Conservation (phyloP, 2,888 invertebrate species). For the Chromoteleia sp. region DNA sequence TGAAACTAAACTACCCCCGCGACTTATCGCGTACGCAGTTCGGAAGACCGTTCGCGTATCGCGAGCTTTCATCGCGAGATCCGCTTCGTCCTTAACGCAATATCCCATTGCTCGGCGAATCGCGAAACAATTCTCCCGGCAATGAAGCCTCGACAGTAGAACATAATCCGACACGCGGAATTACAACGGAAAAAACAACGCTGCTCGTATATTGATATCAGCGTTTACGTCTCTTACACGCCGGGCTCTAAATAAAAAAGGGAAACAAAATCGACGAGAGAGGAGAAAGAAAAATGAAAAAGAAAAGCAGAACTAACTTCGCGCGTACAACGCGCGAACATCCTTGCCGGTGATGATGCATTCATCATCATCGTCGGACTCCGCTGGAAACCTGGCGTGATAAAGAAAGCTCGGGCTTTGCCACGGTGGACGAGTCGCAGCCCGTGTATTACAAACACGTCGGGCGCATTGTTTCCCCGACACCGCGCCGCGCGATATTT, state of each 20-base stretch:
- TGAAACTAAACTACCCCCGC: no score
- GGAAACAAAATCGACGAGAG: background rate
- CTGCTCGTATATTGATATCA: conserved; percentile 36
- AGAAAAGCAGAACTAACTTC: conserved; percentile 4
- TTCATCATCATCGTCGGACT: conserved; percentile 70
- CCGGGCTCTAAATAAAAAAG: conserved; percentile 14
- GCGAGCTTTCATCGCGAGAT: background rate
- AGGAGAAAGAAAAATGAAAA: background rate
- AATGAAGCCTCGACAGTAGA: conserved; percentile 1
- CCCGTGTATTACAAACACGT: conserved; percentile 68
- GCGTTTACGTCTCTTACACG: conserved; percentile 7
- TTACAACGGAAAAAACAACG: conserved; percentile 6
- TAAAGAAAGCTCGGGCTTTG: conserved; percentile 72
- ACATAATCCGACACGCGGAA: conserved; percentile 26
- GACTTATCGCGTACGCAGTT: no score
- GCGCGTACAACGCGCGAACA: conserved; percentile 15
- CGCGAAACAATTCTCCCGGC: conserved; percentile 16
- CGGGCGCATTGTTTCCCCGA: conserved; percentile 52
- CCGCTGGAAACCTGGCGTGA: conserved; percentile 57
- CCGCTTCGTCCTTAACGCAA: background rate
- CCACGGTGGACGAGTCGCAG: conserved; percentile 60
- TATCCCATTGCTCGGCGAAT: background rate
- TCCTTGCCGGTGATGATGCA: conserved; percentile 70
- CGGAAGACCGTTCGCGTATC: no score
- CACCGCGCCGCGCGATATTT: conserved; percentile 31